phyloP scores from a whole-genome alignment of 2,797 vertebrate species.

The Pyrocephalus nanus region DNA sequence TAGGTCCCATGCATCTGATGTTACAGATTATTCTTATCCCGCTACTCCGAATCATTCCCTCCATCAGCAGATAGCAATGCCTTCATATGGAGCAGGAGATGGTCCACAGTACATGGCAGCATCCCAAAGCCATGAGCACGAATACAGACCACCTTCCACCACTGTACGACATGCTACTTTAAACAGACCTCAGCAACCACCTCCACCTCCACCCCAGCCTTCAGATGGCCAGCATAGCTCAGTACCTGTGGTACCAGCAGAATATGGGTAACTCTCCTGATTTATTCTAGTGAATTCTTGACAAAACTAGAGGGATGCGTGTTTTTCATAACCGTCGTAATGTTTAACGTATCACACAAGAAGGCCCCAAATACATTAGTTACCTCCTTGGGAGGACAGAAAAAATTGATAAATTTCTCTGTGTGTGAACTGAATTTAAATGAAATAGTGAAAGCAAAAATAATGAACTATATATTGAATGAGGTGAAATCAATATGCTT shows the following conservation, averaged over 20 bases:
- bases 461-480: background rate
- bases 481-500: background rate
- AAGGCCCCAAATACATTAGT: background rate
- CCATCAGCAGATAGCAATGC: constrained; percentile 84
- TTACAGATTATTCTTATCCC: constrained; percentile 88
- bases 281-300: background rate
- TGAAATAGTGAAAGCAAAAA: background rate
- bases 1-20: constrained; percentile 89
- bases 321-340: background rate
- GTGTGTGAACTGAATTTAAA: background rate
- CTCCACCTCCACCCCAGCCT: constrained; percentile 87
- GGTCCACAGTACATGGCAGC: constrained; percentile 66
- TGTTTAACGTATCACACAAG: background rate
- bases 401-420: background rate
- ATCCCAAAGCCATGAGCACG: constrained; percentile 83
- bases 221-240: constrained; percentile 83
- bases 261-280: constrained; percentile 84
- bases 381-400: background rate
- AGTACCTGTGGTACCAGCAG: constrained; percentile 81
- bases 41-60: constrained; percentile 90
- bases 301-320: background rate
- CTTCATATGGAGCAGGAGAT: constrained; percentile 80
- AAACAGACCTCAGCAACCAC: constrained; percentile 91
- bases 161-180: constrained; percentile 86
- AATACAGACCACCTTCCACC: constrained; percentile 81